Evolutionary conservation across 2,888 invertebrate genomes (phyloP), one percentile per base, ranked within the genome.

Genomic region (Pammene aurita): DNA sequence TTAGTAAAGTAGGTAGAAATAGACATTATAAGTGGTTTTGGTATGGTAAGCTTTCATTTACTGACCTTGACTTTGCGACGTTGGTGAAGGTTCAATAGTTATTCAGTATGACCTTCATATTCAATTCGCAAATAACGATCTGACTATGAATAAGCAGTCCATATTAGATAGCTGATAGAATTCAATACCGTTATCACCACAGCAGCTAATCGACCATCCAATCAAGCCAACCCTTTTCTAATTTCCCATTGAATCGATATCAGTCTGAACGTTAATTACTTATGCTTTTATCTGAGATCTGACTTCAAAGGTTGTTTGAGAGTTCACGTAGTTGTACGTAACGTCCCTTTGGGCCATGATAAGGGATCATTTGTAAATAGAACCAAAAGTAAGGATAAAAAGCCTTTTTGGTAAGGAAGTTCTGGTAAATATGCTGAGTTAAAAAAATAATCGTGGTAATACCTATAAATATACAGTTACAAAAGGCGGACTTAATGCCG

Each of bases 201-300:
- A 38, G 16, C 38, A 34, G 38, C 48, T 61, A 61, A 52, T 62
- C 16, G 11, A 18, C 9, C n/a, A 41, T 2, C 50, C 18, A 52
- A 50, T 50, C 62, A 50, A 62, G 48, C 38, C 61, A 48, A 62
- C 35, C 62, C 50, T 62, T 61, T 62, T 62, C 62, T 62, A 38
- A 62, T 62, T 50, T 41, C 18, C 50, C 41, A 62, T 52, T 41
- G 38, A 62, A 41, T 52, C 62, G 62, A 52, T 62, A 38, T 52
- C 35, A 60, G 41, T 52, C 62, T 41, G 38, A 62, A 50, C 62
- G 50, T 18, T 52, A 62, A 62, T 41, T 62, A 38, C 61, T 48
- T n/a, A 16, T 11, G 50, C 18, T 38, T 50, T 48, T 48, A 35
- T 61, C 50, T 50, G 14, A 2, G 14, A 48, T 61, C 50, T 61